A percentile compares a stretch with the other conserved stretches of the same genome.
Conservation (phyloP, 2,888 invertebrate species). For the Tipula helvola region DNA sequence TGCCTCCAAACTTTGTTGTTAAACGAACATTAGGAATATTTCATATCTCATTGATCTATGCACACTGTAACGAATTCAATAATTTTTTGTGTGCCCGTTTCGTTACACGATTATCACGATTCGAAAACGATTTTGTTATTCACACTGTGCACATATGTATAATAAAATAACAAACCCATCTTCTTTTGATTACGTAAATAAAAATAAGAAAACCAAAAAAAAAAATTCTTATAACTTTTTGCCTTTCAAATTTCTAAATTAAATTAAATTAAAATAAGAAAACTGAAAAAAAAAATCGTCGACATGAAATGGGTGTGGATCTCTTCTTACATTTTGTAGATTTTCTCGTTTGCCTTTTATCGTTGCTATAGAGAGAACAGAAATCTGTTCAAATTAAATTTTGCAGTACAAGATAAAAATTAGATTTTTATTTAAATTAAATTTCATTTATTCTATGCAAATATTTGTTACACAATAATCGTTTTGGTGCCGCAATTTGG, state of each 20-base stretch:
- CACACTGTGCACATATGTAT: neutral
- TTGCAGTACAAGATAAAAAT: neutral
- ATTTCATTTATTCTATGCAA: neutral
- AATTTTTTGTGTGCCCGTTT: too few relatives aligned
- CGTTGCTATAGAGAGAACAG: neutral
- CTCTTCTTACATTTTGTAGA: neutral
- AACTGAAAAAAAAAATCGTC: neutral
- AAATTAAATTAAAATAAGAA: neutral
- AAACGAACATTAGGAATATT: too few relatives aligned
- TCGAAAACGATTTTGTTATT: neutral
- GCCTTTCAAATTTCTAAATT: slow-evolving; percentile 4
- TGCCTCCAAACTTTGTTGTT: too few relatives aligned
- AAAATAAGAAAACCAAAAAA: neutral
- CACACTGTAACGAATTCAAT: too few relatives aligned
- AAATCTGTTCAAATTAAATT: neutral
- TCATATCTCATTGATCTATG: too few relatives aligned
- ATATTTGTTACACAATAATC: neutral
- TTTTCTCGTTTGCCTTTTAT: neutral
- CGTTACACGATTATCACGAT: too few relatives aligned
- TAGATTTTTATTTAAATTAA: neutral
- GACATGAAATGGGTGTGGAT: slow-evolving; percentile 4
- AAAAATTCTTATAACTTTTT: neutral
- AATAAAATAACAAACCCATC: neutral
- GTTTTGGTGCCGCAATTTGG: neutral
- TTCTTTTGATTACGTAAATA: neutral